These are phyloP conservation scores for Erethizon dorsatum DNA, from an alignment of 2,797 vertebrate species.

Conservation along the genomic window DNA sequence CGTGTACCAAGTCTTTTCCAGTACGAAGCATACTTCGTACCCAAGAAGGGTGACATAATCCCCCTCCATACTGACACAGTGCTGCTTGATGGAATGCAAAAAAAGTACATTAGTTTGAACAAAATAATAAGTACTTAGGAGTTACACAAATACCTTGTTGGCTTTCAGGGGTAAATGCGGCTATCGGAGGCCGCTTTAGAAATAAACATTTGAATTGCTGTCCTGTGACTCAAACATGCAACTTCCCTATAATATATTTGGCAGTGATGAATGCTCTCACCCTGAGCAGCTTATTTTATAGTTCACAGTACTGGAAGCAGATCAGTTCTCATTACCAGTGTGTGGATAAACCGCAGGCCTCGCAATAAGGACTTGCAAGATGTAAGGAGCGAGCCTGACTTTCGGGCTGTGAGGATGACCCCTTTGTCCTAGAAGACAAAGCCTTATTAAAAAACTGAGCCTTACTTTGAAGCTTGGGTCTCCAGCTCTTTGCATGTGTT, in stretches of 20 bases:
- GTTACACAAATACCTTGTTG: not conserved
- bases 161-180: conserved; percentile 22
- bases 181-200: not conserved
- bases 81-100: not conserved
- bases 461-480: not conserved
- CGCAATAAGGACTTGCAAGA: not conserved
- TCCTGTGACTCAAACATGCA: conserved; percentile 12
- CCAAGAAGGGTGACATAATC: not conserved
- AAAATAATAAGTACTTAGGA: not conserved
- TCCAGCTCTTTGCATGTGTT: not conserved
- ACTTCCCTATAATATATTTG: not conserved
- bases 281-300: not conserved
- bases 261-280: not conserved
- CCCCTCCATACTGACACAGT: not conserved
- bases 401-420: not conserved
- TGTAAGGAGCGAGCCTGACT: not conserved
- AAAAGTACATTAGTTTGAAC: not conserved
- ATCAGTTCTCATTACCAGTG: not conserved
- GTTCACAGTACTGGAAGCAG: not conserved
- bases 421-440: not conserved
- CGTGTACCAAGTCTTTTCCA: not conserved
- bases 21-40: not conserved
- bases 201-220: conserved; percentile 36
- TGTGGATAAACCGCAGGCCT: not conserved
- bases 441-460: not conserved